Conservation (phyloP, 2,113 vertebrate species). For the Pseudorectes ferrugineus region DNA sequence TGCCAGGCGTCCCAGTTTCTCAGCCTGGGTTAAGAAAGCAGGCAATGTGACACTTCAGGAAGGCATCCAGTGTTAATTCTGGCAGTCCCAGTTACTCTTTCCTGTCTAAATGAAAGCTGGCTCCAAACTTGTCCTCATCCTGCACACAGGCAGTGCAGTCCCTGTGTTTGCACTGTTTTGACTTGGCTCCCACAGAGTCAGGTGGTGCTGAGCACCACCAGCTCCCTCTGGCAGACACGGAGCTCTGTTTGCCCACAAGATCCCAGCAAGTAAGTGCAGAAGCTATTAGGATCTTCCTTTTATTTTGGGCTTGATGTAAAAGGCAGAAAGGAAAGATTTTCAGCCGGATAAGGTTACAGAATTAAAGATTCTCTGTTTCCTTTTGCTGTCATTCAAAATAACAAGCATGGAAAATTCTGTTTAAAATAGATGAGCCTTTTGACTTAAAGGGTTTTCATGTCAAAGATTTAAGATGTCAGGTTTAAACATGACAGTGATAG, state of each 20-base stretch:
- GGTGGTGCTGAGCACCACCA: background rate
- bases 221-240: background rate
- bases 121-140: background rate
- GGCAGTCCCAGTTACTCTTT: background rate
- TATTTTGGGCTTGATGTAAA: constrained; percentile 20
- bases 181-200: background rate
- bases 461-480: constrained; percentile 64
- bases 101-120: background rate
- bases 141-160: background rate
- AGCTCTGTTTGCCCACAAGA: background rate
- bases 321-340: constrained; percentile 35
- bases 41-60: background rate
- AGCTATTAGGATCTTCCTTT: background rate
- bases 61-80: background rate
- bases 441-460: constrained; percentile 56
- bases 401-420: constrained; percentile 53
- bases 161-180: background rate
- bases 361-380: constrained; percentile 59
- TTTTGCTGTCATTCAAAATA: constrained; percentile 70
- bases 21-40: background rate
- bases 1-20: background rate
- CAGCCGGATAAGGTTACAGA: constrained; percentile 17
- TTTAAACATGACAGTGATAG: constrained; percentile 69
- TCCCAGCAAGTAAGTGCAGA: background rate
- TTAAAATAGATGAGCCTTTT: constrained; percentile 65